A percentile compares a stretch with the other conserved stretches of the same genome.
Conservation (phyloP, 2,888 invertebrate species). For the Chrysotoxum bicinctum region DNA sequence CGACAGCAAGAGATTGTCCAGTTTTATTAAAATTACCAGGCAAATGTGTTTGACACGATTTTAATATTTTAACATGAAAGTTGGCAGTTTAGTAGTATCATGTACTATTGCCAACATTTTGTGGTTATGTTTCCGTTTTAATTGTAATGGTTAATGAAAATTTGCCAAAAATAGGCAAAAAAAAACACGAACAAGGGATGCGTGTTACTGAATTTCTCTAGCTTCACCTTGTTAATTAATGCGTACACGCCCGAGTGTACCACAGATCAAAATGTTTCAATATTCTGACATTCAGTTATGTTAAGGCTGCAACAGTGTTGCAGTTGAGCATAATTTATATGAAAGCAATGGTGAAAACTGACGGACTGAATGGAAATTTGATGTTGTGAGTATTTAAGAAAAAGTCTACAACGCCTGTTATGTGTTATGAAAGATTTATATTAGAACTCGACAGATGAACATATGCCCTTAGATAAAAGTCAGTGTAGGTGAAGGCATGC, state of each 20-base stretch:
- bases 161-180: background rate
- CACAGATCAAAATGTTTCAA: slow-evolving; percentile 41
- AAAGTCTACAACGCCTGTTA: slow-evolving; percentile 4
- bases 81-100: slow-evolving; percentile 53
- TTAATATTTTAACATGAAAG: slow-evolving; percentile 67
- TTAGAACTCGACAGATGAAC: background rate
- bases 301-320: slow-evolving; percentile 54
- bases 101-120: slow-evolving; percentile 23
- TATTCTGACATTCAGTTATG: slow-evolving; percentile 23
- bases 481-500: slow-evolving; percentile 44
- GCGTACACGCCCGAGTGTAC: slow-evolving; percentile 50
- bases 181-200: background rate
- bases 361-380: background rate
- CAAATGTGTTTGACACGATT: slow-evolving; percentile 70
- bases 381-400: slow-evolving; percentile 43
- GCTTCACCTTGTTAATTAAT: slow-evolving; percentile 58
- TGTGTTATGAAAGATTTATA: slow-evolving; percentile 15
- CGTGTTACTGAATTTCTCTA: slow-evolving; percentile 29
- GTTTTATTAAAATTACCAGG: slow-evolving; percentile 51
- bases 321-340: slow-evolving; percentile 19
- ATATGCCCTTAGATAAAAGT: background rate
- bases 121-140: background rate
- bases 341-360: background rate
- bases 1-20: slow-evolving; percentile 29
- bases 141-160: background rate